Conservation (phyloP, 2,113 vertebrate species). For the Melanostigma gelatinosum region DNA sequence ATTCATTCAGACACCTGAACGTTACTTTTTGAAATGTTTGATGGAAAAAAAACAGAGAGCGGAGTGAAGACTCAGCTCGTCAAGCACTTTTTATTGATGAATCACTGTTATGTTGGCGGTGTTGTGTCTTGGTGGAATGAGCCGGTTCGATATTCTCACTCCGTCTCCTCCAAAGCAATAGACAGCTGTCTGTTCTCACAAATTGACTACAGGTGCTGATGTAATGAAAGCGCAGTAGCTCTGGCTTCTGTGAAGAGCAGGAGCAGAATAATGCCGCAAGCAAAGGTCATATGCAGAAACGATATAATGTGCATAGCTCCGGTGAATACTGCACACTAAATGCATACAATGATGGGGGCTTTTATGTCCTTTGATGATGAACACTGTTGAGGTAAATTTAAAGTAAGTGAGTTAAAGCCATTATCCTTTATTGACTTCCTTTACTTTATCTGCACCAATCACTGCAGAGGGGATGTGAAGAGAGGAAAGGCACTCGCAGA, state of each 20-base stretch:
- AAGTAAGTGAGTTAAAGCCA: conserved; percentile 34
- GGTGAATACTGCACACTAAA: conserved; percentile 22
- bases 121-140: conserved; percentile 54
- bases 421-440: conserved; percentile 44
- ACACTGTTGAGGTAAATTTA: conserved; percentile 1
- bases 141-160: conserved; percentile 74
- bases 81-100: conserved; percentile 75
- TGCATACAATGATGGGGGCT: conserved; percentile 18
- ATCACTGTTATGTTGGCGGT: conserved; percentile 71
- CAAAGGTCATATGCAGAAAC: conserved; percentile 67
- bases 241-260: conserved; percentile 27
- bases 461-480: conserved; percentile 3
- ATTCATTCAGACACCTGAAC: conserved; percentile 53
- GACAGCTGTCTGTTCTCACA: conserved; percentile 76
- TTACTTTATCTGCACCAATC: conserved; percentile 18
- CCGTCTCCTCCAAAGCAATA: conserved; percentile 70
- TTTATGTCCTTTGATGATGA: conserved; percentile 17
- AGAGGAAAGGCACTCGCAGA: not conserved
- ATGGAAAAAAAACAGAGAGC: conserved; percentile 73
- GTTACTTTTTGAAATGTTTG: conserved; percentile 60
- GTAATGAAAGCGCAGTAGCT: conserved; percentile 59
- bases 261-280: conserved; percentile 28
- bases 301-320: conserved; percentile 23
- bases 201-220: conserved; percentile 69
- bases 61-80: conserved; percentile 52